Base-by-base conservation (phyloP, 2,888 invertebrate species). In the Euzophera pinguis region DNA sequence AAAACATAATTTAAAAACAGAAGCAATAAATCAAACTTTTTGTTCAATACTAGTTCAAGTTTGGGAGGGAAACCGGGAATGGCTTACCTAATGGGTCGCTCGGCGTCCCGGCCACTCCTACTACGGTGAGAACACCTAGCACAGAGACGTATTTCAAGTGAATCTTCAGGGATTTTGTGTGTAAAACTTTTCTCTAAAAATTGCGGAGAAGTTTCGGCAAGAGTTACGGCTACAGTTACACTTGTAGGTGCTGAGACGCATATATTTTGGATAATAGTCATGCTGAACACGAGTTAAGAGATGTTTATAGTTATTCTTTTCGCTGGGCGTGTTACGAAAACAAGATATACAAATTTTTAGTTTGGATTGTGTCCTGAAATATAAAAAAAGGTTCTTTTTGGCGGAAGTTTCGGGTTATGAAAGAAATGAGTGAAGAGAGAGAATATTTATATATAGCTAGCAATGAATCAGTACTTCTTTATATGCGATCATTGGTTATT, bases 11-110 rank as follows among this genome's bases (percentile, higher is more conserved):
- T 12, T 13, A 39, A 39, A 16, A 39, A 27, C 14, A 13, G 38
- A 16, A n/a, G 43, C 17, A 13, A 41, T 56, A 56, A 56, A 56
- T 56, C 56, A 53, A 53, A 53, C 53, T 38, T 51, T 51, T 55
- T 42, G 29, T 47, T 32, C 13, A 41, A 50, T 50, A 50, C 32
- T 55, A 45, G 53, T 50, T 42, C 34, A 22, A 45, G 47, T 48
- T 41, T 53, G 50, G 55, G 50, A 55, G 53, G 56, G 51, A 47
- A 54, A 50, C 71, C 61, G 66, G 65, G 57, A 64, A 67, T 67
- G 67, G 62, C 59, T 63, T 60, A 63, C 59, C 50, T 68, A 69
- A 73, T 72, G 63, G 67, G 55, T 54, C 60, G 55, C 50, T 38
- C 43, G 50, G 57, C 57, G 57, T 49, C 50, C 22, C 39, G 52